Evolutionary conservation across 2,888 invertebrate genomes (phyloP).

Genomic region (Dendrolimus houi): DNA sequence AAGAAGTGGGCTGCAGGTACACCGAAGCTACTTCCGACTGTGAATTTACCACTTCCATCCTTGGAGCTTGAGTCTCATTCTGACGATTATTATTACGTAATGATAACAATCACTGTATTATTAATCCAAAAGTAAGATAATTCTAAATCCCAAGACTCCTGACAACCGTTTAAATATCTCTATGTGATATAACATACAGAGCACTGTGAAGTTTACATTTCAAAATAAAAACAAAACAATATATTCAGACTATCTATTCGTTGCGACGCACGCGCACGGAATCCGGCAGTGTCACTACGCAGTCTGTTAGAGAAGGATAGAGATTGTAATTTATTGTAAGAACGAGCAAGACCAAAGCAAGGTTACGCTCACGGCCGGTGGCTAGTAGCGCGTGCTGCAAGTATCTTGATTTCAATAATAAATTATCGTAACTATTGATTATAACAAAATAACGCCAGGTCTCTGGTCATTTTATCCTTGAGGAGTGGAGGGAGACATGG

Average conservation of each 20-base stretch:
- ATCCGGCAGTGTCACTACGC: constrained; percentile 1
- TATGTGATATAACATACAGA: too few relatives aligned
- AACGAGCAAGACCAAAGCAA: constrained; percentile 2
- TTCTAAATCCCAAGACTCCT: too few relatives aligned
- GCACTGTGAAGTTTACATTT: not conserved
- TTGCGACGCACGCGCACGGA: constrained; percentile 3
- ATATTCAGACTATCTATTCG: not conserved
- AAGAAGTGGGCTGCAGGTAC: too few relatives aligned
- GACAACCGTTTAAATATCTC: too few relatives aligned
- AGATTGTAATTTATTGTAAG: not conserved
- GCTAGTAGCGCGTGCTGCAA: not conserved
- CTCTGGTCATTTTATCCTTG: too few relatives aligned
- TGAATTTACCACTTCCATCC: too few relatives aligned
- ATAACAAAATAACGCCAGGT: not conserved
- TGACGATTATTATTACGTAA: too few relatives aligned
- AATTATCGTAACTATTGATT: not conserved
- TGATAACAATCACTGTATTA: too few relatives aligned
- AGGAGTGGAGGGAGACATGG: too few relatives aligned
- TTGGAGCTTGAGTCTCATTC: too few relatives aligned
- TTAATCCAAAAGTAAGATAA: too few relatives aligned
- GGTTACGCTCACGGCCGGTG: constrained; percentile 2
- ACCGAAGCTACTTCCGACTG: too few relatives aligned
- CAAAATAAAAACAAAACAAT: not conserved
- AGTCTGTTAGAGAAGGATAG: constrained; percentile 1
- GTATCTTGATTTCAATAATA: not conserved